phyloP scores from a whole-genome alignment of 2,797 vertebrate genomes.

The Thamnophis elegans region DNA sequence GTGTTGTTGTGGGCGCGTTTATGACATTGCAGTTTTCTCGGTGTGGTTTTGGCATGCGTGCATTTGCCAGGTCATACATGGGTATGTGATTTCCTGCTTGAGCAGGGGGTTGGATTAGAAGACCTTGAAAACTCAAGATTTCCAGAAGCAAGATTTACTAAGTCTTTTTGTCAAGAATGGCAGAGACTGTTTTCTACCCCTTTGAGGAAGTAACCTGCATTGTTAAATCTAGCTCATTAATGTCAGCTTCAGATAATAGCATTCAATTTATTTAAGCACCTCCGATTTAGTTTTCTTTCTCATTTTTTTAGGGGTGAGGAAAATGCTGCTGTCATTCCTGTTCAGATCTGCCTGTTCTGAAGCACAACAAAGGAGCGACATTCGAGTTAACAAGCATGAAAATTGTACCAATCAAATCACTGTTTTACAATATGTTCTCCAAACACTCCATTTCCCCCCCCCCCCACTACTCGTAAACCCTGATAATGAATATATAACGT shows the following conservation, averaged over 20 bases:
- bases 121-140: not conserved
- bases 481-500: conserved; percentile 30
- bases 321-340: conserved; percentile 17
- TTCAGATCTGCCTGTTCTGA: conserved; percentile 40
- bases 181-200: not conserved
- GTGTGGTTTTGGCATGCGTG: too few species aligned
- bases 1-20: too few species aligned
- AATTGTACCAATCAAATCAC: conserved; percentile 19
- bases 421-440: conserved; percentile 34
- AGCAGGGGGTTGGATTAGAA: not conserved
- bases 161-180: conserved; percentile 3
- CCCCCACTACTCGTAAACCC: not conserved
- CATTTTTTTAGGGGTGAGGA: conserved; percentile 5
- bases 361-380: conserved; percentile 22
- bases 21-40: too few species aligned
- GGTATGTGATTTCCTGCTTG: too few species aligned
- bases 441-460: not conserved
- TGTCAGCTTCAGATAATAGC: conserved; percentile 2
- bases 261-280: conserved; percentile 6
- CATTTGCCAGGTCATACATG: too few species aligned
- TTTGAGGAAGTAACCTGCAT: not conserved
- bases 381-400: conserved; percentile 47
- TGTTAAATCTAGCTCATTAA: conserved; percentile 12
- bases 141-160: not conserved
- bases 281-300: conserved; percentile 34